These are phyloP conservation scores for Ctenochaetus hawaiiensis DNA, from an alignment of 2,797 vertebrate species.

Conservation along the genomic window DNA sequence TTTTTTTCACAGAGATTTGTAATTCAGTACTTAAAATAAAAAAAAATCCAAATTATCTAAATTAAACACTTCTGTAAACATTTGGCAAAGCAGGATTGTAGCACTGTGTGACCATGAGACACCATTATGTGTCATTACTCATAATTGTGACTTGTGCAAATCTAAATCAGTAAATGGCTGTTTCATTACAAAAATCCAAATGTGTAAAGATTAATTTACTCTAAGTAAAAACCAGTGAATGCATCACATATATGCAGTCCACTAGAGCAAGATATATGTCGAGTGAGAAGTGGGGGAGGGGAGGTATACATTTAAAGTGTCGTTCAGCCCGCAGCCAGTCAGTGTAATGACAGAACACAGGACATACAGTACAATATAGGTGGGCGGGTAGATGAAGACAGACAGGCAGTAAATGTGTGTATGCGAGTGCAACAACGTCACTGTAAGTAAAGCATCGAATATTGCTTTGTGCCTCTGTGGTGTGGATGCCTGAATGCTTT, in stretches of 20 bases:
- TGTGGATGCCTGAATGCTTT: slow-evolving; percentile 14
- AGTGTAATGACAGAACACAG: not conserved
- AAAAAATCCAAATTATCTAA: no score
- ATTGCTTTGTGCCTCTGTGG: not conserved
- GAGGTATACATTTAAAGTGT: slow-evolving; percentile 9
- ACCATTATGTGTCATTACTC: not conserved
- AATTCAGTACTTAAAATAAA: no score
- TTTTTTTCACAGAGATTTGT: no score
- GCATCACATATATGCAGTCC: slow-evolving; percentile 21
- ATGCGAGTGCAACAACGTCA: not conserved
- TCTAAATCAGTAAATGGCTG: slow-evolving; percentile 12
- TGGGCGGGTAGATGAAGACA: slow-evolving; percentile 8
- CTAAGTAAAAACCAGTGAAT: slow-evolving; percentile 18
- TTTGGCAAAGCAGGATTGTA: not conserved
- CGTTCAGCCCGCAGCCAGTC: slow-evolving; percentile 6
- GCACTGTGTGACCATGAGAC: not conserved
- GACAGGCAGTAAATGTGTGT: slow-evolving; percentile 1
- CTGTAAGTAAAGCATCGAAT: slow-evolving; percentile 11
- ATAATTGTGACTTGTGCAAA: not conserved
- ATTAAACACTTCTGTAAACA: not conserved
- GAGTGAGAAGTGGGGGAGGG: slow-evolving; percentile 4
- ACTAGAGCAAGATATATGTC: slow-evolving; percentile 16
- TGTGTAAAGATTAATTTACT: slow-evolving; percentile 8
- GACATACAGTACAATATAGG: not conserved
- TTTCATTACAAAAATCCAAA: slow-evolving; percentile 26